phyloP scores from a whole-genome alignment of 2,888 invertebrate genomes.

The Polyommatus iphigenia region DNA sequence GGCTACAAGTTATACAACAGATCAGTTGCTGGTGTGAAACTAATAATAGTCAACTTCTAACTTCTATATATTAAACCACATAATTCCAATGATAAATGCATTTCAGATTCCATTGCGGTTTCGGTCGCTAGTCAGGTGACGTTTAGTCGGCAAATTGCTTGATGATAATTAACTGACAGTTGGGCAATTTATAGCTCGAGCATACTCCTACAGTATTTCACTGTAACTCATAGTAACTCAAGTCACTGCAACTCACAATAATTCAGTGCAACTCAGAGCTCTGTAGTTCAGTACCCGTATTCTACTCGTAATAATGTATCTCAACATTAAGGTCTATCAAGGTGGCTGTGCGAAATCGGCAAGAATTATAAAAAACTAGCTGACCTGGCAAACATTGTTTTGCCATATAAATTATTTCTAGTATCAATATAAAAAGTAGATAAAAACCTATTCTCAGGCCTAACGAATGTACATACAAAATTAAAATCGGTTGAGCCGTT shows the following conservation, averaged over 20 bases:
- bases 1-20: no score
- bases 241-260: conserved; percentile 13
- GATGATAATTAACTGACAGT: conserved; percentile 62
- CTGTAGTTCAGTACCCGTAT: conserved; percentile 19
- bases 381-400: no score
- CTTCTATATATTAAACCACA: background rate
- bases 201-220: conserved; percentile 18
- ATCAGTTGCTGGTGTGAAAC: no score
- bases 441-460: no score
- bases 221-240: conserved; percentile 3
- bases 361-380: no score
- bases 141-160: conserved; percentile 58
- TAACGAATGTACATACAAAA: no score
- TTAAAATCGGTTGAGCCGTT: no score
- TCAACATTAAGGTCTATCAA: no score
- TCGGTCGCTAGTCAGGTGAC: conserved; percentile 31
- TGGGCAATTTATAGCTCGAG: conserved; percentile 54
- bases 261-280: conserved; percentile 45
- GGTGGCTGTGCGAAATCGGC: no score
- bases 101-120: conserved; percentile 14
- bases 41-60: background rate
- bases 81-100: conserved; percentile 9
- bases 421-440: no score
- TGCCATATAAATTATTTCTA: no score
- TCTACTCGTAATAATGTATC: background rate